Evolutionary conservation across 2,888 invertebrate genomes (phyloP), one percentile per base, ranked within the genome.

Genomic region (Aleiodes leptofemur): DNA sequence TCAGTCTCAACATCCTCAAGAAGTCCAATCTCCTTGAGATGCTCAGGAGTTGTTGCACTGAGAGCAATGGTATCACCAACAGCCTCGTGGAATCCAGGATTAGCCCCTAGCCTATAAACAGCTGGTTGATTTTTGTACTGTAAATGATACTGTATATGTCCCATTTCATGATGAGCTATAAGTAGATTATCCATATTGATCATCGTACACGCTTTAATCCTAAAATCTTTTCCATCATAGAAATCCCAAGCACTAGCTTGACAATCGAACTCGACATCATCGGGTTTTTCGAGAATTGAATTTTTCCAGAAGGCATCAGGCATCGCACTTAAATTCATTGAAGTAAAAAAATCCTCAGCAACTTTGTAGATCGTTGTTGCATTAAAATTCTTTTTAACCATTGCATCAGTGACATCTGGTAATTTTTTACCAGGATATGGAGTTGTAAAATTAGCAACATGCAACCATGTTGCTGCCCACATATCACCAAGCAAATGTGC

Each of bases 241-340:
- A 97, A 96, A 89, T 97, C 96, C 95, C 96, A 97, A 70, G 97
- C 96, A 0, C 96, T 95, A 0, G 97, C 96, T 84, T 97, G 96
- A 84, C 97, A 98, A 0, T 96, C 91, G 29, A 96, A 90, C 13
- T 96, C 95, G 23, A 91, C 86, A 84, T 94, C 94, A 0, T 88
- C 89, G 0, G 96, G 96, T 83, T 96, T 96, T 82, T 94, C 94
- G 75, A 97, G 92, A 53, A 97, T 95, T 0, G 97, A 96, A 77
- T 94, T 94, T 74, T 95, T 91, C 97, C 97, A 97, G 90, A 97
- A 97, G 34, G 90, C 89, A 79, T 94, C 92, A 0, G 97, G 95
- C 94, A 97, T 94, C 59, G 93, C 93, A 0, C 94, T 94, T 83
- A 97, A 90, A 84, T 96, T 96, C 79, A 97, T 90, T 0, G 96